Evolutionary conservation across 2,797 vertebrate genomes (phyloP).

Genomic region (Antrozous pallidus): DNA sequence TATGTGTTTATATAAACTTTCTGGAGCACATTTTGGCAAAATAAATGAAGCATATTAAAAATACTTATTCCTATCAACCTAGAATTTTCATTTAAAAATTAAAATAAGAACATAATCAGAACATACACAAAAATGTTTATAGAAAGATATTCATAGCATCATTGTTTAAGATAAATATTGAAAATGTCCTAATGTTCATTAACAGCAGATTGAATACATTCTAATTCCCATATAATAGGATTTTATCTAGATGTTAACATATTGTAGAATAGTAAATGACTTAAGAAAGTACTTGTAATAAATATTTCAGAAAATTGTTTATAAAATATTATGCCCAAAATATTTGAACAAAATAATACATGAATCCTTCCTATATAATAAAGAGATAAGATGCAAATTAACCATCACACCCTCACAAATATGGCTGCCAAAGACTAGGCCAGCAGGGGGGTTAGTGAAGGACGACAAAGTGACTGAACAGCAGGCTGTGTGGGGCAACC

Average conservation of each 20-base stretch:
- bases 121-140: background rate
- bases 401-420: no score
- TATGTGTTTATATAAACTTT: background rate
- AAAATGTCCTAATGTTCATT: background rate
- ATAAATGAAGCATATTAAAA: constrained; percentile 16
- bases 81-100: background rate
- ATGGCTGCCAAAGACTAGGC: no score
- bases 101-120: background rate
- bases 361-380: background rate
- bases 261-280: background rate
- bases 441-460: no score
- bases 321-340: background rate
- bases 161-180: background rate
- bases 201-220: background rate
- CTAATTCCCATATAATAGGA: background rate
- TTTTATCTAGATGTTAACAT: background rate
- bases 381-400: no score
- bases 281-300: background rate
- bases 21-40: background rate
- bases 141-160: background rate
- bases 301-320: background rate
- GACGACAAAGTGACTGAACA: no score
- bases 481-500: no score
- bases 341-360: background rate
- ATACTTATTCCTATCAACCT: background rate